phyloP scores from a whole-genome alignment of 2,113 vertebrate species.

The Glaucidium brasilianum region DNA sequence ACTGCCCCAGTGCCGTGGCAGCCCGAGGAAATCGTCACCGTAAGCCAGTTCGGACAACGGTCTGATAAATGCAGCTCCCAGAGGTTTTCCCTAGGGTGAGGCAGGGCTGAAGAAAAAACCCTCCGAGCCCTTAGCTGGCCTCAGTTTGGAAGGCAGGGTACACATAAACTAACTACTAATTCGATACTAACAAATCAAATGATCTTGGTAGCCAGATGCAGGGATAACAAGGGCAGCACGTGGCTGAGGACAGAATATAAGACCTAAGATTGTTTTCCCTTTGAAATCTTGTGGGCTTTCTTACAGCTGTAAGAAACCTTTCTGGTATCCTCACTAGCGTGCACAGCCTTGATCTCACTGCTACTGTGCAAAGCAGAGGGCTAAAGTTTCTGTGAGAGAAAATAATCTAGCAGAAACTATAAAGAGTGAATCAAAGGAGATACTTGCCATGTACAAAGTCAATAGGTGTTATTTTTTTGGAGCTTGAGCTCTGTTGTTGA shows the following conservation, averaged over 20 bases:
- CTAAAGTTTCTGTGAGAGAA: not conserved
- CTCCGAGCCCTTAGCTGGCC: not conserved
- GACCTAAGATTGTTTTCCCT: not conserved
- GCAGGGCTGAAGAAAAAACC: not conserved
- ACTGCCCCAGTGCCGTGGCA: not conserved
- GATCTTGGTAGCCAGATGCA: not conserved
- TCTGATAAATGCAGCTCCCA: not conserved
- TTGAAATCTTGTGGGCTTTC: not conserved
- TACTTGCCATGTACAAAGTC: not conserved
- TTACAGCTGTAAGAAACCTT: not conserved
- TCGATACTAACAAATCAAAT: not conserved
- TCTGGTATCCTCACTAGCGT: not conserved
- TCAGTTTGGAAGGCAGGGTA: not conserved
- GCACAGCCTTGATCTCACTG: not conserved
- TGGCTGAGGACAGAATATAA: not conserved
- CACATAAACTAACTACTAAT: not conserved
- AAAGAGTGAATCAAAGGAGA: not conserved
- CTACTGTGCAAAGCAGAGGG: fast-evolving
- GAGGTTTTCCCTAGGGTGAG: not conserved
- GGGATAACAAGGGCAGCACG: not conserved
- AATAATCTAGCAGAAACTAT: not conserved
- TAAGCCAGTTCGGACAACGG: not conserved
- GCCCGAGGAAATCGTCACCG: not conserved
- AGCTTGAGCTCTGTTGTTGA: not conserved
- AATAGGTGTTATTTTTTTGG: not conserved